A percentile compares a stretch with the other conserved stretches of the same genome.
Conservation (phyloP, 2,888 invertebrate genomes). For the Hyalella azteca region DNA sequence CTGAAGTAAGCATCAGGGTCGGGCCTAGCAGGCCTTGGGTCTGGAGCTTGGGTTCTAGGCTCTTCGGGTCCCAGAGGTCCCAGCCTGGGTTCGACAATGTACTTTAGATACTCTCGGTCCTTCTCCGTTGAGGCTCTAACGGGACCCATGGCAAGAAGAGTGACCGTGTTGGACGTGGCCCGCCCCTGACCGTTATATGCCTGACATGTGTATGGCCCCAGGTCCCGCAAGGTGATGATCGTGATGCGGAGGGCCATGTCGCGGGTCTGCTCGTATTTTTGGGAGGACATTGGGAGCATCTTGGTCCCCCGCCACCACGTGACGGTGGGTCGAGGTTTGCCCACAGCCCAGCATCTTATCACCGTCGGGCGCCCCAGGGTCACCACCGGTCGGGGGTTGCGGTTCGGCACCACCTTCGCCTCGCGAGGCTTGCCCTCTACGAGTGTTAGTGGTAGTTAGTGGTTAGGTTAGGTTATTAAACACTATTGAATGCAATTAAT, state of each 20-base stretch:
- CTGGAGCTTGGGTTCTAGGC: neutral
- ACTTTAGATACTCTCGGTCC: constrained; percentile 70
- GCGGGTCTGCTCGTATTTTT: constrained; percentile 74
- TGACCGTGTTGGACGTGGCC: constrained; percentile 78
- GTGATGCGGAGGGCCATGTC: constrained; percentile 79
- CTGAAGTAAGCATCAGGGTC: neutral
- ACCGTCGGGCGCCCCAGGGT: constrained; percentile 74
- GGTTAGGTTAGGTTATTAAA: neutral
- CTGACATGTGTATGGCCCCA: constrained; percentile 87
- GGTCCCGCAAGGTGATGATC: constrained; percentile 73
- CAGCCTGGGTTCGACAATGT: constrained; percentile 68
- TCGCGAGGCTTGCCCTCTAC: constrained; percentile 70
- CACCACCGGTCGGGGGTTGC: constrained; percentile 69
- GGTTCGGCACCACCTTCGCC: constrained; percentile 72
- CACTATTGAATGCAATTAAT: neutral
- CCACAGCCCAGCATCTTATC: constrained; percentile 81
- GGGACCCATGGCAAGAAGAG: constrained; percentile 75
- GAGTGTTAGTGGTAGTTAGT: constrained; percentile 1
- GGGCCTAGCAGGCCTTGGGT: neutral
- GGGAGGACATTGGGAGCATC: constrained; percentile 76
- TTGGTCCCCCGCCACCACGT: constrained; percentile 83
- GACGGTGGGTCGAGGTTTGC: constrained; percentile 78
- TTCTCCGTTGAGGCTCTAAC: constrained; percentile 69
- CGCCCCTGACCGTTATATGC: constrained; percentile 83
- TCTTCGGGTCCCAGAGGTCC: neutral